These are phyloP conservation scores for Trichogramma dendrolimi DNA, from an alignment of 2,888 invertebrate genomes.

Conservation along the genomic window DNA sequence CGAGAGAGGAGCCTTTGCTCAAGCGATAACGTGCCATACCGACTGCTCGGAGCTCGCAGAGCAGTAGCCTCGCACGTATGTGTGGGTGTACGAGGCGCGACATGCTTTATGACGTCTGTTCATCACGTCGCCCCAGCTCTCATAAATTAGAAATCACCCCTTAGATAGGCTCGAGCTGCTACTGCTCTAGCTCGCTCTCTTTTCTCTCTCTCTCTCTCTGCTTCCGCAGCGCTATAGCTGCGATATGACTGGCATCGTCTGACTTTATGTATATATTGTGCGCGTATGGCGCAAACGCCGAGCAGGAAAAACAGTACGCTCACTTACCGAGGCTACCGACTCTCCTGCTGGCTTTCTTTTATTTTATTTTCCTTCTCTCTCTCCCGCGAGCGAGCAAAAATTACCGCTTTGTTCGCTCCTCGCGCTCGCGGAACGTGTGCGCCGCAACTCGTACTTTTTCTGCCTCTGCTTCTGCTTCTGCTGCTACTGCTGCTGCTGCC, in stretches of 20 bases:
- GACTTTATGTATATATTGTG: too few species aligned
- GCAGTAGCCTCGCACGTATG: conserved; percentile 7
- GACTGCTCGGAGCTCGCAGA: too few species aligned
- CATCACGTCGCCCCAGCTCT: conserved; percentile 52
- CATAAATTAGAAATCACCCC: conserved; percentile 54
- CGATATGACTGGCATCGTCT: too few species aligned
- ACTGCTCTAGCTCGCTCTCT: conserved; percentile 9
- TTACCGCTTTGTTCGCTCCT: too few species aligned
- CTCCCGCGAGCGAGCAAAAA: too few species aligned
- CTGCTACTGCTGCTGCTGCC: conserved; percentile 31
- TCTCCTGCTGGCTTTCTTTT: too few species aligned
- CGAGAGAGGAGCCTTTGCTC: neutral
- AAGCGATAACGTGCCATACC: too few species aligned
- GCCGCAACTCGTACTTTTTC: conserved; percentile 5
- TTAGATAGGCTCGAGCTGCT: conserved; percentile 42
- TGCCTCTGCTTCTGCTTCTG: conserved; percentile 9
- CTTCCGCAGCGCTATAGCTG: neutral
- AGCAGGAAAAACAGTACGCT: too few species aligned
- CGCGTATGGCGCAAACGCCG: too few species aligned
- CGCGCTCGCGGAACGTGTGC: too few species aligned
- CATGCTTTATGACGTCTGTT: conserved; percentile 55
- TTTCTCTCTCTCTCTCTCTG: conserved; percentile 31
- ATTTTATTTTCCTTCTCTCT: too few species aligned
- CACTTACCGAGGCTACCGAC: too few species aligned
- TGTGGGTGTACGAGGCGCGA: conserved; percentile 47